Conservation (phyloP, 2,113 vertebrate genomes). For the Limnothrissa miodon region DNA sequence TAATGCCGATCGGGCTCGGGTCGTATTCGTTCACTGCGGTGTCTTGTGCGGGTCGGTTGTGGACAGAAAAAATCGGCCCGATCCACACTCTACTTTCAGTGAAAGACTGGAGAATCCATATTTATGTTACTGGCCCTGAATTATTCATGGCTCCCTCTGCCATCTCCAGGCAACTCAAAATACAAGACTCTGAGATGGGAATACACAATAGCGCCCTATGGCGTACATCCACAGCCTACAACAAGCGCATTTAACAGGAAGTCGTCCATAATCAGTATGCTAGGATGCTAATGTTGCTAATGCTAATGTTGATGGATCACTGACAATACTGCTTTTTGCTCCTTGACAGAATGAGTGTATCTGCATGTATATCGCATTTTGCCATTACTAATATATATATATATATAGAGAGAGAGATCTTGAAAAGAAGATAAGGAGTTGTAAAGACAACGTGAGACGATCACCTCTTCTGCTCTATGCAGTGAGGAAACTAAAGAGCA, state of each 20-base stretch:
- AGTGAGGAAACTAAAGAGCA: background rate
- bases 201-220: background rate
- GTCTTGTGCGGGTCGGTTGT: too few relatives aligned
- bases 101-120: slow-evolving; percentile 14
- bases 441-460: background rate
- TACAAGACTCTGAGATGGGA: background rate
- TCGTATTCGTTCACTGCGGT: too few relatives aligned
- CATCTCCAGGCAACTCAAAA: background rate
- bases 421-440: background rate
- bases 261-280: background rate
- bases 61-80: too few relatives aligned
- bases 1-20: too few relatives aligned
- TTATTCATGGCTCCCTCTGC: background rate
- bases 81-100: too few relatives aligned
- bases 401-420: too few relatives aligned
- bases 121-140: background rate
- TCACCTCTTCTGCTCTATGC: background rate
- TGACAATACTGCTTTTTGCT: background rate
- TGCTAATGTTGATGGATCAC: background rate
- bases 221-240: background rate
- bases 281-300: too few relatives aligned
- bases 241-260: background rate
- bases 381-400: too few relatives aligned
- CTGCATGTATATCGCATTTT: too few relatives aligned
- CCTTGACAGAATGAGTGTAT: background rate